Conservation (phyloP, 2,797 vertebrate genomes). For the Orestias chungarensis region DNA sequence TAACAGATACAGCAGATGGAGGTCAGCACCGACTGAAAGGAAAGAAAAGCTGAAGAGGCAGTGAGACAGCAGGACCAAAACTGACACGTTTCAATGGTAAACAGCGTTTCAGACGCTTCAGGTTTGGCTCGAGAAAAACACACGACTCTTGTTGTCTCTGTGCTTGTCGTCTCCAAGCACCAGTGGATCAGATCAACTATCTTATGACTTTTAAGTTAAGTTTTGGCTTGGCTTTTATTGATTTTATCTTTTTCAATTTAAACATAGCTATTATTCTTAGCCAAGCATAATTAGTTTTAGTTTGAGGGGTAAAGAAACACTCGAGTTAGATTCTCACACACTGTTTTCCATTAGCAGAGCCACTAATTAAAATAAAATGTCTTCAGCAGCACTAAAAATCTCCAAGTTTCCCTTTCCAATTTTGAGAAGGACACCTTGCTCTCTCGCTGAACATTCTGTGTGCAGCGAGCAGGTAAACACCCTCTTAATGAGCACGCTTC, state of each 20-base stretch:
- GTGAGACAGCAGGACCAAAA: no score
- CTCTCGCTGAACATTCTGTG: slow-evolving; percentile 19
- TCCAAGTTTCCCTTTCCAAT: slow-evolving; percentile 22
- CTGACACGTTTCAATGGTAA: no score
- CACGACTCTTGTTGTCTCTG: no score
- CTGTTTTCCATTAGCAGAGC: background rate
- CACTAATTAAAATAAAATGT: slow-evolving; percentile 6
- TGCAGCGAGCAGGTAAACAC: slow-evolving; percentile 34
- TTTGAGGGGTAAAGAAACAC: background rate
- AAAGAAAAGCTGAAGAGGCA: no score
- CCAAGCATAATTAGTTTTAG: background rate
- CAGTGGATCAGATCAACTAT: background rate
- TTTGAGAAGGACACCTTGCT: slow-evolving; percentile 17
- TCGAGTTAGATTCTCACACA: background rate
- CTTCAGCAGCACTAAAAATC: background rate
- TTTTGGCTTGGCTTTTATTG: background rate
- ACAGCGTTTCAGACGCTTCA: no score
- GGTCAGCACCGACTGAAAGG: no score
- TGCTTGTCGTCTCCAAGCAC: no score
- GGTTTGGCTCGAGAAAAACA: no score
- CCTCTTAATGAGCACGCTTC: slow-evolving; percentile 24
- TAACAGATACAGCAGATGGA: no score
- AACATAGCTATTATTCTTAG: background rate
- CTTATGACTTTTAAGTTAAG: background rate
- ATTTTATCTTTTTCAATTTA: background rate